Percentiles rank a stretch among this genome's conserved stretches.
Evolutionary conservation across 2,113 vertebrate genomes (phyloP).

Genomic region (Manacus vitellinus): DNA sequence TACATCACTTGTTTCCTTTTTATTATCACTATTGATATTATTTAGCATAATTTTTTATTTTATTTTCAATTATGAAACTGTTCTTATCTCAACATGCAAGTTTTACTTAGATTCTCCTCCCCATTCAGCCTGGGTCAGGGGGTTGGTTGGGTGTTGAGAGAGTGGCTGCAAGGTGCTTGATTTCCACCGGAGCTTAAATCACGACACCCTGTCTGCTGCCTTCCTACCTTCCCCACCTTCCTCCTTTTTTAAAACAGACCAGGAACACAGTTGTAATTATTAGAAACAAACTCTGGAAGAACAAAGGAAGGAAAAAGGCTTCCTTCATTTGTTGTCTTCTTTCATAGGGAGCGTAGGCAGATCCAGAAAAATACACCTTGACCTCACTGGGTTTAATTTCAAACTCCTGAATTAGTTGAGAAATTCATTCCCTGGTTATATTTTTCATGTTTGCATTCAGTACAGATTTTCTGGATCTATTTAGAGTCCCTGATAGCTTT

Average conservation of each 20-base stretch:
- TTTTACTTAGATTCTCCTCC: background rate
- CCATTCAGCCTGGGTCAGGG: background rate
- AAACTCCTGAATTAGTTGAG: background rate
- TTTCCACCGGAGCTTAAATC: background rate
- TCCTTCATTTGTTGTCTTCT: background rate
- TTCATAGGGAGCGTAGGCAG: background rate
- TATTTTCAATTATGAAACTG: too few relatives aligned
- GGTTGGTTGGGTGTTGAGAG: background rate
- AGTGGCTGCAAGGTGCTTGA: background rate
- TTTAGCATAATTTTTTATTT: too few relatives aligned
- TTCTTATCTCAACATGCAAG: background rate
- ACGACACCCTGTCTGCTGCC: background rate
- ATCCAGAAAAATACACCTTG: background rate
- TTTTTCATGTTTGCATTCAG: background rate
- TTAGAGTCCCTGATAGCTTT: background rate
- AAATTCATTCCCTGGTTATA: background rate
- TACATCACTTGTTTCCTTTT: too few relatives aligned
- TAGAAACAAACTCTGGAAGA: background rate
- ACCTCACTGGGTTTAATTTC: background rate
- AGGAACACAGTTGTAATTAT: background rate
- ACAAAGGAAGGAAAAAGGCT: background rate
- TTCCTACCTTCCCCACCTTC: background rate
- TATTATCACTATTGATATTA: too few relatives aligned
- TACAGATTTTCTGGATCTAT: background rate
- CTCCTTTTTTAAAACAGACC: background rate